Percentiles rank a stretch among this genome's conserved stretches.
phyloP scores from a whole-genome alignment of 1,140 invertebrate genomes.

The Onthophagus taurus region DNA sequence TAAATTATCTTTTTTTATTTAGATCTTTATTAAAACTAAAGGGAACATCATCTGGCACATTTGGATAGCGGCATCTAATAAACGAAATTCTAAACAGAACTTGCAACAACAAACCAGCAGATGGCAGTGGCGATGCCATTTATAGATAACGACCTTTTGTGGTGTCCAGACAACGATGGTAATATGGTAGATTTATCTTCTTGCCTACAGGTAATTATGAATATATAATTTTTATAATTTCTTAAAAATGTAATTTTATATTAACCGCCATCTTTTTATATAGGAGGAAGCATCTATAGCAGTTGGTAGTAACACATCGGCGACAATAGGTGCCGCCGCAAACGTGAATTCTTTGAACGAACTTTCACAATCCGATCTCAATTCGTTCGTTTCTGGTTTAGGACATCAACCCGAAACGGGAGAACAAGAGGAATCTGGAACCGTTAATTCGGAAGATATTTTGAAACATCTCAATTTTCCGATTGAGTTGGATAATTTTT shows the following conservation, averaged over 20 bases:
- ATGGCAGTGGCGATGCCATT: conserved; percentile 77
- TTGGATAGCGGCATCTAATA: no score
- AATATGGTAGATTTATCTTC: conserved; percentile 83
- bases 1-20: neutral
- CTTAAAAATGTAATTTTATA: no score
- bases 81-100: no score
- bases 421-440: no score
- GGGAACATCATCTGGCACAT: neutral
- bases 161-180: conserved; percentile 85
- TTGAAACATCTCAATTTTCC: conserved; percentile 57
- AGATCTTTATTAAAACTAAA: conserved; percentile 8
- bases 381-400: conserved; percentile 50
- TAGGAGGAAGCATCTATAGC: conserved; percentile 39
- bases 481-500: conserved; percentile 47
- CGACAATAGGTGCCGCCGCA: conserved; percentile 18
- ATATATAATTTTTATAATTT: no score
- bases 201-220: conserved; percentile 65
- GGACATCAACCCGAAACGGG: conserved; percentile 33
- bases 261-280: no score
- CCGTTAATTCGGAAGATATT: conserved; percentile 57
- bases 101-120: no score
- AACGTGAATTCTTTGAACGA: conserved; percentile 42
- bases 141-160: conserved; percentile 85
- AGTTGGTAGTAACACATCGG: conserved; percentile 32
- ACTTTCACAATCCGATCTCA: conserved; percentile 56